Conservation (phyloP, 2,113 vertebrate species). For the Labeo catla region DNA sequence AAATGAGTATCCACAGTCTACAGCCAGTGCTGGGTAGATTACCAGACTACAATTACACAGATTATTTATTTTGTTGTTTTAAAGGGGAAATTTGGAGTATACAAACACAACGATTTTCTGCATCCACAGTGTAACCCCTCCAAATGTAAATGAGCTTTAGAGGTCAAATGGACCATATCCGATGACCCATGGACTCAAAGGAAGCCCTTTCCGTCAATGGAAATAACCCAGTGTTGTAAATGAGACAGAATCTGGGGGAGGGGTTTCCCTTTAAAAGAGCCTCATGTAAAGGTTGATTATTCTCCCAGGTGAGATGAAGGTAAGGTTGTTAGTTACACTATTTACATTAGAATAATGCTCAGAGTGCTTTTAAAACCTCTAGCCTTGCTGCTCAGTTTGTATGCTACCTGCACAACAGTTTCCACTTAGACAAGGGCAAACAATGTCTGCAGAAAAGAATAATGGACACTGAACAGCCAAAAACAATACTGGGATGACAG, state of each 20-base stretch:
- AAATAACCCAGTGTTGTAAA: slow-evolving; percentile 55
- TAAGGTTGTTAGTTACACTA: slow-evolving; percentile 59
- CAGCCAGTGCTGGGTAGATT: too few species aligned
- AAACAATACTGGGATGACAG: not conserved
- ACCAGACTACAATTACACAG: too few species aligned
- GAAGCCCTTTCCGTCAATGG: slow-evolving; percentile 50
- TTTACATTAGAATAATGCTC: slow-evolving; percentile 67
- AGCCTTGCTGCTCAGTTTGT: not conserved
- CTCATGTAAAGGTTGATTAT: slow-evolving; percentile 21
- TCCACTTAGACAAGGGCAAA: not conserved
- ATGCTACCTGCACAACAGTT: not conserved
- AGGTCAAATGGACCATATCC: slow-evolving; percentile 62
- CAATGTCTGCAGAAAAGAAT: not conserved
- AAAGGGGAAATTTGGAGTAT: not conserved
- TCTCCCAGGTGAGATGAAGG: slow-evolving; percentile 13
- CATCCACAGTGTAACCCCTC: not conserved
- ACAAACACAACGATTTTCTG: slow-evolving; percentile 55
- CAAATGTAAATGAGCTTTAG: slow-evolving; percentile 59
- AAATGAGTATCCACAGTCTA: too few species aligned
- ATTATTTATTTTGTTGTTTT: not conserved
- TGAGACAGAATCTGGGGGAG: slow-evolving; percentile 39
- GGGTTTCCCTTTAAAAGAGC: not conserved
- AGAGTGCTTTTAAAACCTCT: not conserved
- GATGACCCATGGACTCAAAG: slow-evolving; percentile 54
- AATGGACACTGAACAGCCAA: not conserved